A percentile compares a stretch with the other conserved stretches of the same genome.
These are phyloP conservation scores for Colistium nudipinnis DNA, from an alignment of 2,113 vertebrate genomes.

Conservation along the genomic window DNA sequence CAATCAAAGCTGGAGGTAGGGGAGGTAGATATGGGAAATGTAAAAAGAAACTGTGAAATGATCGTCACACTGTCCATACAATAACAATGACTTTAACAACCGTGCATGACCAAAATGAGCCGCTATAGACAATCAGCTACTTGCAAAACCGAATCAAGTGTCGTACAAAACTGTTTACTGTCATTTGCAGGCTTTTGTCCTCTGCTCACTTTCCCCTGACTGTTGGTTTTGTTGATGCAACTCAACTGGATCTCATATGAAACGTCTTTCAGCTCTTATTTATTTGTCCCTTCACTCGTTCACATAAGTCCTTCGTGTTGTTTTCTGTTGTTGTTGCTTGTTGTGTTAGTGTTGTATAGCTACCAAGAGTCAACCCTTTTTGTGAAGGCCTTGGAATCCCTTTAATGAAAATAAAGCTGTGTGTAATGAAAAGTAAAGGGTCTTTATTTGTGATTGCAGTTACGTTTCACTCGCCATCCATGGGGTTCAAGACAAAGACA, in stretches of 20 bases:
- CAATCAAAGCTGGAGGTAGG: constrained; percentile 61
- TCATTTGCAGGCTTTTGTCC: constrained; percentile 37
- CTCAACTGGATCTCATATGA: constrained; percentile 52
- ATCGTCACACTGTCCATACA: constrained; percentile 42
- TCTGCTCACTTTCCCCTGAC: constrained; percentile 61
- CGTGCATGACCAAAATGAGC: constrained; percentile 65
- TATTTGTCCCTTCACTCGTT: constrained; percentile 78
- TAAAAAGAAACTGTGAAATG: constrained; percentile 44
- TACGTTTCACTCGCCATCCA: not conserved
- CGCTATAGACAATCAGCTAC: constrained; percentile 71
- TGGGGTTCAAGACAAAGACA: not conserved
- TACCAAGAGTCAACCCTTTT: constrained; percentile 78
- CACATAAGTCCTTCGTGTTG: constrained; percentile 70
- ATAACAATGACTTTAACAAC: constrained; percentile 32
- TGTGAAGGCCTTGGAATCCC: constrained; percentile 80
- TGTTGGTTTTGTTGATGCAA: constrained; percentile 59
- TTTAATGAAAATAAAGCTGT: constrained; percentile 79
- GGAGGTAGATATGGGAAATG: constrained; percentile 1
- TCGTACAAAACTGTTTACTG: constrained; percentile 56
- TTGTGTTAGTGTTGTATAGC: constrained; percentile 73
- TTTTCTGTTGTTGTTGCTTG: constrained; percentile 62
- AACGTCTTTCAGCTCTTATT: constrained; percentile 67
- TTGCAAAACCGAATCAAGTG: constrained; percentile 43
- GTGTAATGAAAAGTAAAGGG: constrained; percentile 43
- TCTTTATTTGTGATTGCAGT: constrained; percentile 18